phyloP scores from a whole-genome alignment of 2,797 vertebrate genomes.

The Hyperoplus immaculatus region DNA sequence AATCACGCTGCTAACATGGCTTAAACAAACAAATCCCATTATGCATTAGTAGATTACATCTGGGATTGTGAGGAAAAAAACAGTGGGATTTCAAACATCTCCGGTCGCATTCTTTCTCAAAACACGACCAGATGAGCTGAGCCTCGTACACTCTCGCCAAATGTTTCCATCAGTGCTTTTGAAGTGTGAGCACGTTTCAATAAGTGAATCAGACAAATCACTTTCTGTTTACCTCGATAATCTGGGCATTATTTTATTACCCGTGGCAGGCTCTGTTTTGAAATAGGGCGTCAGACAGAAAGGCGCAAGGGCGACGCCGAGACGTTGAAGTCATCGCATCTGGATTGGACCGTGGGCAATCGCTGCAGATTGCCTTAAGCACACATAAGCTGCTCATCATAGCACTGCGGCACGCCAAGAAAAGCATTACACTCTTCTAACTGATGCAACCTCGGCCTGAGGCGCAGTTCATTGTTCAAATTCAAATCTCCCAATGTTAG shows the following conservation, averaged over 20 bases:
- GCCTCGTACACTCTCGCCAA: not conserved
- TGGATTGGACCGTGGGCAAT: constrained; percentile 25
- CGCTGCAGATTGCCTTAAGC: constrained; percentile 41
- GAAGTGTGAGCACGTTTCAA: constrained; percentile 38
- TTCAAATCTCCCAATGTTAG: constrained; percentile 22
- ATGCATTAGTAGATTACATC: constrained; percentile 2
- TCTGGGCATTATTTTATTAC: constrained; percentile 41
- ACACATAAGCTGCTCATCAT: constrained; percentile 65
- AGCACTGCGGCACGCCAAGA: constrained; percentile 31
- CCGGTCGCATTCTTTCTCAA: constrained; percentile 42
- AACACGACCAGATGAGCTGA: constrained; percentile 52
- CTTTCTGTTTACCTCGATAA: constrained; percentile 10
- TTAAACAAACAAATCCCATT: constrained; percentile 6
- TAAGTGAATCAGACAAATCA: constrained; percentile 27
- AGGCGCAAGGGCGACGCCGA: constrained; percentile 7
- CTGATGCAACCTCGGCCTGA: constrained; percentile 30
- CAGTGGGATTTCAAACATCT: constrained; percentile 29
- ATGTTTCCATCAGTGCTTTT: constrained; percentile 25
- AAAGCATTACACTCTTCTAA: constrained; percentile 46
- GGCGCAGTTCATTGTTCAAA: constrained; percentile 9
- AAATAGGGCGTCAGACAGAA: constrained; percentile 10
- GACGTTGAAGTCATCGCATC: constrained; percentile 51
- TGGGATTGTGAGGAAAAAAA: constrained; percentile 6
- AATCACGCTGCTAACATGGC: not conserved
- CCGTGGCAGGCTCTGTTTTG: constrained; percentile 37